Evolutionary conservation across 92 coral and sea anemone genomes (phyloP).

Genomic region (Diadumene lineata): DNA sequence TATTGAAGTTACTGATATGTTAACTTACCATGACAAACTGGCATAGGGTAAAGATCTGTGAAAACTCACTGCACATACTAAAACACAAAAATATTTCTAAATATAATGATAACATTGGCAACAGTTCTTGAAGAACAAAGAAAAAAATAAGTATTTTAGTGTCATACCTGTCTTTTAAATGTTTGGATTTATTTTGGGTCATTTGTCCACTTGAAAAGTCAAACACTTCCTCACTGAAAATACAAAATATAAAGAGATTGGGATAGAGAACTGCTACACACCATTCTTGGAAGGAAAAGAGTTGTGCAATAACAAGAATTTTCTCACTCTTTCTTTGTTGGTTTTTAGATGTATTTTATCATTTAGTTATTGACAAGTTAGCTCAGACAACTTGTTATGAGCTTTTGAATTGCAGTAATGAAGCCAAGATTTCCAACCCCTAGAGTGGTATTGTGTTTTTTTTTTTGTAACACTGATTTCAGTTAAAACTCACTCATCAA

Average conservation of each 20-base stretch:
- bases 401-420: too few species aligned
- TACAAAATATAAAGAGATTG: neutral
- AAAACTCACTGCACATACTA: conserved; percentile 98
- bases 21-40: conserved; percentile 92
- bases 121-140: neutral
- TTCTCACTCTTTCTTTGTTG: too few species aligned
- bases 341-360: too few species aligned
- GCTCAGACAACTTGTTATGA: too few species aligned
- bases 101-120: neutral
- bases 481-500: too few species aligned
- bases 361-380: too few species aligned
- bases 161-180: conserved; percentile 88
- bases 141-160: neutral
- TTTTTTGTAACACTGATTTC: too few species aligned
- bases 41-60: conserved; percentile 92
- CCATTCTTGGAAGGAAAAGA: too few species aligned
- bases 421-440: too few species aligned
- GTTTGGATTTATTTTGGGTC: conserved; percentile 98
- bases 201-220: conserved; percentile 99
- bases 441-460: too few species aligned
- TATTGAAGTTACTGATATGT: neutral
- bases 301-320: too few species aligned
- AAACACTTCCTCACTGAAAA: conserved; percentile 92
- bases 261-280: too few species aligned
- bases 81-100: conserved; percentile 1